Conservation (phyloP, 1,140 invertebrate species). For the Drosophila bocki region DNA sequence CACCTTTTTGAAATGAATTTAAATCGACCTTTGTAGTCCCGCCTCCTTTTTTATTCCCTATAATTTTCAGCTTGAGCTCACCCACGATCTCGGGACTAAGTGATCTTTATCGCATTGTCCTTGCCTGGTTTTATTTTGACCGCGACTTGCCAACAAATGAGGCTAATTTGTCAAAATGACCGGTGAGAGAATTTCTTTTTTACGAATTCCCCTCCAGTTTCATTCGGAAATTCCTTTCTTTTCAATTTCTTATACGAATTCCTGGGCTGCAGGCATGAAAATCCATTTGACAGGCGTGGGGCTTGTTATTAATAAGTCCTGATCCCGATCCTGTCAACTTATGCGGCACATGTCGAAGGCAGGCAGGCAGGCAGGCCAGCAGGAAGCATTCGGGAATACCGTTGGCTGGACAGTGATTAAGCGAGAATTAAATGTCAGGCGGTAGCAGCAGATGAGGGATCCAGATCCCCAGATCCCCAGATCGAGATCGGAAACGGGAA, state of each 20-base stretch:
- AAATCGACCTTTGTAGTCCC: conserved; percentile 13
- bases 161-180: conserved; percentile 75
- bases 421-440: conserved; percentile 82
- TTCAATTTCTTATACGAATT: conserved; percentile 37
- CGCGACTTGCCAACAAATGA: conserved; percentile 74
- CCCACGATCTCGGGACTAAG: conserved; percentile 27
- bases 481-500: neutral
- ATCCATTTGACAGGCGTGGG: conserved; percentile 74
- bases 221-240: conserved; percentile 41
- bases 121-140: conserved; percentile 71
- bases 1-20: conserved; percentile 49
- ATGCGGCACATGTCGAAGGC: conserved; percentile 45
- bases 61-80: neutral
- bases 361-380: conserved; percentile 16
- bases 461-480: conserved; percentile 4
- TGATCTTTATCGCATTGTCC: conserved; percentile 74
- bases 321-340: conserved; percentile 72
- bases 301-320: conserved; percentile 72
- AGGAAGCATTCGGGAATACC: conserved; percentile 63
- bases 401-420: conserved; percentile 81
- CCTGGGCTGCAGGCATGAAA: conserved; percentile 58
- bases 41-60: neutral
- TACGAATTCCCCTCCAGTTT: conserved; percentile 24
- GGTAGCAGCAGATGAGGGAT: conserved; percentile 57
- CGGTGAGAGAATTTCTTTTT: conserved; percentile 37